These are phyloP conservation scores for Muscicapa comitata DNA, from an alignment of 2,797 vertebrate genomes.

Conservation along the genomic window DNA sequence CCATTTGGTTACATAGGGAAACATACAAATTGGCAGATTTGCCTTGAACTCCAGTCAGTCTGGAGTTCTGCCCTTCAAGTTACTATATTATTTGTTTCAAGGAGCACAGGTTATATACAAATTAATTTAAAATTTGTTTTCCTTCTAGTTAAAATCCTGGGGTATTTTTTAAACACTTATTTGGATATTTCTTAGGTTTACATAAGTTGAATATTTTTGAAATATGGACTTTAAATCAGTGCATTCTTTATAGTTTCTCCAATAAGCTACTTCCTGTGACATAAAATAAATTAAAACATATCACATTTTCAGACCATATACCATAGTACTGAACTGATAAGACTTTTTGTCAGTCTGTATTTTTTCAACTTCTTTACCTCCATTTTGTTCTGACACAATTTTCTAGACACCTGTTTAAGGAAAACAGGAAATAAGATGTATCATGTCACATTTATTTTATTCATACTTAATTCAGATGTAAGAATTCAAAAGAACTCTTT, in stretches of 20 bases:
- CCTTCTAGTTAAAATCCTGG: not conserved
- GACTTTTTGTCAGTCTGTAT: not conserved
- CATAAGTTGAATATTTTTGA: not conserved
- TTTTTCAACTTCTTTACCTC: conserved; percentile 16
- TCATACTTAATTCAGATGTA: not conserved
- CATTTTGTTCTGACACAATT: not conserved
- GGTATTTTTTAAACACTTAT: not conserved
- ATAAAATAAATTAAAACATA: not conserved
- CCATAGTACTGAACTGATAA: not conserved
- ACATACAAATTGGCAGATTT: not conserved
- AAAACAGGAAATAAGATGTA: not conserved
- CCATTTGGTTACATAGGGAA: not conserved
- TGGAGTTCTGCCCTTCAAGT: not conserved
- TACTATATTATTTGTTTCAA: not conserved
- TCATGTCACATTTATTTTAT: not conserved
- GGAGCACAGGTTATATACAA: not conserved
- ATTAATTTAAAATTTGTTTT: not conserved
- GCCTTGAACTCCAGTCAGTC: not conserved
- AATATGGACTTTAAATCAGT: not conserved
- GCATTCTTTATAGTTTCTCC: not conserved
- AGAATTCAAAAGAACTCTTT: not conserved
- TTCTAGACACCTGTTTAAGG: not conserved
- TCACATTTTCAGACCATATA: not conserved
- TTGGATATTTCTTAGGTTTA: not conserved
- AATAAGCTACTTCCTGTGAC: not conserved